Evolutionary conservation across 2,797 vertebrate species (phyloP).

Genomic region (Nannoperca australis): DNA sequence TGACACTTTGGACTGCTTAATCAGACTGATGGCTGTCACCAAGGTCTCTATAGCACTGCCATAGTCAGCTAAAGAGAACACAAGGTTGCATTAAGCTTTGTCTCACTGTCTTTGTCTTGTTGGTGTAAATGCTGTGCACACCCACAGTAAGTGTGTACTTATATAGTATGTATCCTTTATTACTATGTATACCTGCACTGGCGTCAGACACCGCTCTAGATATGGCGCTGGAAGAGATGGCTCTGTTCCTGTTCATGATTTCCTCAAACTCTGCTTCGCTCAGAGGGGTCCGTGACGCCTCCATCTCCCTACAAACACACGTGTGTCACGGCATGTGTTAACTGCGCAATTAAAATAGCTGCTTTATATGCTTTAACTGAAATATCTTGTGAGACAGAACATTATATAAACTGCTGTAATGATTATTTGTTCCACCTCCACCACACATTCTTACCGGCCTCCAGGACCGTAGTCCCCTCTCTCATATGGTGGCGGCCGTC

Average conservation of each 20-base stretch:
- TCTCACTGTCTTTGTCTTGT: neutral
- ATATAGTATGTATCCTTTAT: neutral
- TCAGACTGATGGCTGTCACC: slow-evolving; percentile 98
- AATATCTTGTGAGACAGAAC: neutral
- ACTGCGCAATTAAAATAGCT: too few relatives aligned
- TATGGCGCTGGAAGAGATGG: slow-evolving; percentile 99
- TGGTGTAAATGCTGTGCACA: neutral
- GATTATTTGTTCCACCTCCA: neutral
- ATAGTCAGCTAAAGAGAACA: slow-evolving; percentile 90
- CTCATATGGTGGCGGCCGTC: slow-evolving; percentile 96
- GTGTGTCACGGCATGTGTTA: accelerated
- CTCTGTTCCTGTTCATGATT: slow-evolving; percentile 99
- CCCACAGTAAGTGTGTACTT: neutral
- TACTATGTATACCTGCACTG: slow-evolving; percentile 90
- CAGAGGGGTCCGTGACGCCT: slow-evolving; percentile 93
- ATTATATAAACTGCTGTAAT: neutral
- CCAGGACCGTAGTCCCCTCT: slow-evolving; percentile 97
- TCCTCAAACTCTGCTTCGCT: slow-evolving; percentile 99
- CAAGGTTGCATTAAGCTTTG: neutral
- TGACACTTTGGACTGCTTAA: slow-evolving; percentile 99
- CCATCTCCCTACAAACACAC: slow-evolving; percentile 90
- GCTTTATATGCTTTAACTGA: too few relatives aligned
- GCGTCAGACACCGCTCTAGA: slow-evolving; percentile 98
- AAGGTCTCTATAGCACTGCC: slow-evolving; percentile 99
- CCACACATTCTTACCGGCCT: slow-evolving; percentile 88